A percentile compares a stretch with the other conserved stretches of the same genome.
These are phyloP conservation scores for Catharus bicknelli DNA, from an alignment of 2,113 vertebrate genomes.

Conservation along the genomic window DNA sequence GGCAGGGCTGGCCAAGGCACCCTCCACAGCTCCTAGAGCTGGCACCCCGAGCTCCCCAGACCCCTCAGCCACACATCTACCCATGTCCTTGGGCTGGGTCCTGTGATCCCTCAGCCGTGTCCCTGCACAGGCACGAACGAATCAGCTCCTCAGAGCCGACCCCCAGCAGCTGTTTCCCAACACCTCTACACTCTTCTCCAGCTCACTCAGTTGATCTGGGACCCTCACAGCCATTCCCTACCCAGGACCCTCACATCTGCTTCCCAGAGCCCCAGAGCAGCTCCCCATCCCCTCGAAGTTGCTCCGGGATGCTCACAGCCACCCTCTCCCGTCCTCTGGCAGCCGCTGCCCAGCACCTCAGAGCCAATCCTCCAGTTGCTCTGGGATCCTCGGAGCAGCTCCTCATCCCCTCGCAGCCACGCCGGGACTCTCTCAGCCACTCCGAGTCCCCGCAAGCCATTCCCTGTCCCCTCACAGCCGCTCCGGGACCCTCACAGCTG, in stretches of 20 bases:
- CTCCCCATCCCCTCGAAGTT: neutral
- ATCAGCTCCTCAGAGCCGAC: neutral
- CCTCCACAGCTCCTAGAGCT: neutral
- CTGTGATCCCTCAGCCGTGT: neutral
- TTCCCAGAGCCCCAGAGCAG: neutral
- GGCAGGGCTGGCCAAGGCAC: neutral
- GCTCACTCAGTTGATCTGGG: too few species aligned
- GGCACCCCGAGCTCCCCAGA: neutral
- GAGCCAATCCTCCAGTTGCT: neutral
- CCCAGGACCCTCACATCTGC: neutral
- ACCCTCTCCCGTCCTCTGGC: neutral
- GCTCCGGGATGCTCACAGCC: neutral
- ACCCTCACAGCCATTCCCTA: neutral
- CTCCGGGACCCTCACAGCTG: neutral
- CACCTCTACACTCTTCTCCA: neutral
- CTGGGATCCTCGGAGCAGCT: neutral
- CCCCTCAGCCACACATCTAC: neutral
- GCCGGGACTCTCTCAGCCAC: neutral
- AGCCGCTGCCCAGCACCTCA: neutral
- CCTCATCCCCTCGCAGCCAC: neutral
- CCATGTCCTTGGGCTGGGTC: neutral
- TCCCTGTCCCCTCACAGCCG: neutral
- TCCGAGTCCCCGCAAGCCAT: too few species aligned
- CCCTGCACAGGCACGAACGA: too few species aligned
- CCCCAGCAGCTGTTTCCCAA: neutral